Percentiles rank a stretch among this genome's conserved stretches.
These are phyloP conservation scores for Centropristis striata DNA, from an alignment of 2,113 vertebrate genomes.

Conservation along the genomic window DNA sequence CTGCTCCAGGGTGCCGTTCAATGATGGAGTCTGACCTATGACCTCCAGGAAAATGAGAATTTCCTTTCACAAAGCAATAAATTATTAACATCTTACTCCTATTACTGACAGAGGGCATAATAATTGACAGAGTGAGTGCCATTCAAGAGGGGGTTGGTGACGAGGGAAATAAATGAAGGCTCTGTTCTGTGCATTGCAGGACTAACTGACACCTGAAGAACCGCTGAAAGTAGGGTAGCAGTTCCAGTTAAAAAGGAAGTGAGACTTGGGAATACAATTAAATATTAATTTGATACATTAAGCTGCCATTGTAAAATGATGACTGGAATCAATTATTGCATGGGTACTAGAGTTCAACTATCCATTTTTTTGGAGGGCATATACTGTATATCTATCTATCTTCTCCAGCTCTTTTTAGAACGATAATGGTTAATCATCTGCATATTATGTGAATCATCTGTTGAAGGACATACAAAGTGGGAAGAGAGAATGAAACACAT, in stretches of 20 bases:
- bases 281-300: slow-evolving; percentile 7
- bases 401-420: neutral
- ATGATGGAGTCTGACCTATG: slow-evolving; percentile 20
- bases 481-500: neutral
- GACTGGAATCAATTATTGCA: neutral
- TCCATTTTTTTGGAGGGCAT: neutral
- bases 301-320: slow-evolving; percentile 1
- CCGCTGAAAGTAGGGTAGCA: neutral
- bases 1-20: slow-evolving; percentile 15
- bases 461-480: no score
- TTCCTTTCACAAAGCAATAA: slow-evolving; percentile 18
- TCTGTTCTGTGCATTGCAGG: slow-evolving; percentile 13
- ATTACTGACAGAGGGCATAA: slow-evolving; percentile 38
- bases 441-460: neutral
- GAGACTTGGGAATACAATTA: slow-evolving; percentile 27
- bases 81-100: slow-evolving; percentile 48
- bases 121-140: slow-evolving; percentile 44
- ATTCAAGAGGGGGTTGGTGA: slow-evolving; percentile 19
- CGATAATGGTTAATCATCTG: neutral
- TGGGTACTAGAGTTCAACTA: no score
- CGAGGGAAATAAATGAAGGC: slow-evolving; percentile 38
- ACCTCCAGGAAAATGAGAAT: slow-evolving; percentile 42
- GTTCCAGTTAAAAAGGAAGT: neutral
- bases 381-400: neutral
- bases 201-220: neutral